These are phyloP conservation scores for Scophthalmus maximus DNA, from an alignment of 2,113 vertebrate genomes.

Conservation along the genomic window DNA sequence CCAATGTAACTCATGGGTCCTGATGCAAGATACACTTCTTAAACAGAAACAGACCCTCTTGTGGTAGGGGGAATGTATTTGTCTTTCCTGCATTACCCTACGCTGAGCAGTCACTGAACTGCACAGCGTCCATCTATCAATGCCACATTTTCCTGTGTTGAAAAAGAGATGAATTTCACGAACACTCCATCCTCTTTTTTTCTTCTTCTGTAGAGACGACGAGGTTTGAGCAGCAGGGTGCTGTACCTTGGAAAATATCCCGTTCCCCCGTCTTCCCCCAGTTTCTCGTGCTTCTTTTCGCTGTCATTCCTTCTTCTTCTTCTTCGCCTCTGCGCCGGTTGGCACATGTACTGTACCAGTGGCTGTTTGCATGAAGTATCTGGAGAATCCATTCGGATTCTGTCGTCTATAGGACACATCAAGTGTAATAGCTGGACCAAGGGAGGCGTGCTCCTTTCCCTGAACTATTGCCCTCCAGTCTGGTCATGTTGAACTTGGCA, in stretches of 20 bases:
- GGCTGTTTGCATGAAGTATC: conserved; percentile 47
- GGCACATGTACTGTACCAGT: conserved; percentile 36
- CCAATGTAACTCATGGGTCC: conserved; percentile 53
- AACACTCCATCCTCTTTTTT: conserved; percentile 63
- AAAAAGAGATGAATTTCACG: conserved; percentile 50
- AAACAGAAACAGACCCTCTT: conserved; percentile 64
- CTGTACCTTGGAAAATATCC: conserved; percentile 65
- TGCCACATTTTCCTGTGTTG: conserved; percentile 65
- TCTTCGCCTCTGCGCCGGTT: conserved; percentile 5
- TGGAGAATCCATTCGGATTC: conserved; percentile 63
- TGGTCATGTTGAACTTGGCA: conserved; percentile 72
- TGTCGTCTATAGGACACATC: conserved; percentile 42
- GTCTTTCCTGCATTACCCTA: conserved; percentile 63
- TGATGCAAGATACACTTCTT: conserved; percentile 50
- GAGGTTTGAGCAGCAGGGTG: conserved; percentile 68
- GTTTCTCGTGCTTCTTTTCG: conserved; percentile 51
- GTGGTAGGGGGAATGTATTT: conserved; percentile 49
- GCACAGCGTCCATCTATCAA: conserved; percentile 65
- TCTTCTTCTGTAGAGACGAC: conserved; percentile 59
- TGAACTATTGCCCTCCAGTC: conserved; percentile 69
- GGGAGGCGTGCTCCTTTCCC: conserved; percentile 56
- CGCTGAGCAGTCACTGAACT: conserved; percentile 56
- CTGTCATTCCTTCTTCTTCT: conserved; percentile 40
- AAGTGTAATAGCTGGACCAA: conserved; percentile 5
- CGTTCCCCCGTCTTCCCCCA: conserved; percentile 43